These are phyloP conservation scores for Dione vanillae DNA, from an alignment of 2,888 invertebrate genomes.

Conservation along the genomic window DNA sequence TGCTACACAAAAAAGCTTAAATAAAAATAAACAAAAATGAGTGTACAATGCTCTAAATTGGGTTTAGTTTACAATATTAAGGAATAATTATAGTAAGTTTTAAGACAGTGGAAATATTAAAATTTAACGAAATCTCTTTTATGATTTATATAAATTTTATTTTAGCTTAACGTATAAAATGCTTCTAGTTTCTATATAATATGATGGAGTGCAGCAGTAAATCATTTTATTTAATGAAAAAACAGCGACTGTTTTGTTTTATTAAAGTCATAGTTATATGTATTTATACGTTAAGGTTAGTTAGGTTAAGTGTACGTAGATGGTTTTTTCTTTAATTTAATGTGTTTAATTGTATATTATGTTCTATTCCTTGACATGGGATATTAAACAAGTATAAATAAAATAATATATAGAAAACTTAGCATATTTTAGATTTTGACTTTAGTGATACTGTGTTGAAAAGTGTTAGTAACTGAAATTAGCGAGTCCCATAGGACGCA, in stretches of 20 bases:
- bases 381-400: not conserved
- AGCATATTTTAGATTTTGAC: not conserved
- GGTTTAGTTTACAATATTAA: not conserved
- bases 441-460: constrained; percentile 17
- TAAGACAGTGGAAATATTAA: not conserved
- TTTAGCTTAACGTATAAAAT: not conserved
- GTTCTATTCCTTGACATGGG: not conserved
- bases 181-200: not conserved
- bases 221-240: constrained; percentile 11
- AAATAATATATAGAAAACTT: not conserved
- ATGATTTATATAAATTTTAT: not conserved
- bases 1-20: too few relatives aligned
- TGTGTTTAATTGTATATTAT: not conserved
- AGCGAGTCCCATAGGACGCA: constrained; percentile 37
- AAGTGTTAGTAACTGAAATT: constrained; percentile 43
- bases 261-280: not conserved
- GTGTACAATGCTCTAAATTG: too few relatives aligned
- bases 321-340: too few relatives aligned
- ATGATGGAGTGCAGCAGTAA: not conserved
- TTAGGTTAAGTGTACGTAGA: too few relatives aligned
- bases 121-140: not conserved
- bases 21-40: too few relatives aligned
- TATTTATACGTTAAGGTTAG: too few relatives aligned
- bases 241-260: not conserved
- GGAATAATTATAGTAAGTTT: not conserved